Conservation (phyloP, 2,113 vertebrate species). For the Bolborhynchus lineola region DNA sequence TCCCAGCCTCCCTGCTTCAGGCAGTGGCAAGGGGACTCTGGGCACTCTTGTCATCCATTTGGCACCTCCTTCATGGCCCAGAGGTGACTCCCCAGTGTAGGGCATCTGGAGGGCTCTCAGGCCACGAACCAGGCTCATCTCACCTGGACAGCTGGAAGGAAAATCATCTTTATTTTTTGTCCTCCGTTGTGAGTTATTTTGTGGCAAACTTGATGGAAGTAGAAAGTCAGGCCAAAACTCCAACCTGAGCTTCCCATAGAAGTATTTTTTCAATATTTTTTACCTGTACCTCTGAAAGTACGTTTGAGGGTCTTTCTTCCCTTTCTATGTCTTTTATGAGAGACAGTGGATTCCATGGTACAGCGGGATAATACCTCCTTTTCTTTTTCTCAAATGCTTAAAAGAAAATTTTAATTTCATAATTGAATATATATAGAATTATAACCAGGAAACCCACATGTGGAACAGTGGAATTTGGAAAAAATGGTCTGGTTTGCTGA, state of each 20-base stretch:
- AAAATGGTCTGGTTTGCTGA: fast-evolving
- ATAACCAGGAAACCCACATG: fast-evolving
- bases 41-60: too few relatives aligned
- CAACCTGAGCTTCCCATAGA: background rate
- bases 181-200: background rate
- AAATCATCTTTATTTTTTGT: background rate
- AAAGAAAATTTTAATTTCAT: background rate
- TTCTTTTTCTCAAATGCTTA: background rate
- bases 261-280: background rate
- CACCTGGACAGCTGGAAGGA: background rate
- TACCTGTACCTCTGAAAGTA: background rate
- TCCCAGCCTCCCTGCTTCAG: background rate
- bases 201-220: background rate
- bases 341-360: background rate
- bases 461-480: background rate
- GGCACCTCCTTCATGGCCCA: background rate
- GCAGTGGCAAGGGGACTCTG: background rate
- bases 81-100: fast-evolving
- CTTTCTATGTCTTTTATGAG: background rate
- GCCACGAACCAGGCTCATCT: fast-evolving
- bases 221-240: background rate
- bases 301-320: background rate
- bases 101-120: background rate
- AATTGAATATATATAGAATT: background rate
- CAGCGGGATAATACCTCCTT: background rate